Conservation (phyloP, 2,797 vertebrate genomes). For the Liparis tanakae region DNA sequence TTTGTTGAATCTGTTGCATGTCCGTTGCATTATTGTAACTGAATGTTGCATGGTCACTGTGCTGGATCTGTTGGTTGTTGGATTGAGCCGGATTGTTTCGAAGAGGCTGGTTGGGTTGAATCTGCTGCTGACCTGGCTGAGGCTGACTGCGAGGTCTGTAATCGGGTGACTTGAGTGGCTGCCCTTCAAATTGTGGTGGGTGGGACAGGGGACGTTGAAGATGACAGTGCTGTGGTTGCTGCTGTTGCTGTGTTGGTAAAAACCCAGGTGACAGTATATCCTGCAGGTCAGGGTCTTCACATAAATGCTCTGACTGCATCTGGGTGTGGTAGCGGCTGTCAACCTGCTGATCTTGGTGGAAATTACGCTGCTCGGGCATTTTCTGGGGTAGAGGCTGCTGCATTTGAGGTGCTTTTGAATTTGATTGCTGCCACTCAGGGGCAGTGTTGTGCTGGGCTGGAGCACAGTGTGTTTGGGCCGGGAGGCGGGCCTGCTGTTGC, state of each 20-base stretch:
- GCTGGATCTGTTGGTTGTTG: conserved; percentile 68
- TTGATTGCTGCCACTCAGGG: conserved; percentile 83
- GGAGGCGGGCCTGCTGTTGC: conserved; percentile 77
- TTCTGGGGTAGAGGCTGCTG: conserved; percentile 72
- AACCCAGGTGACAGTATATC: conserved; percentile 83
- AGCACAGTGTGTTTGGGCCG: conserved; percentile 74
- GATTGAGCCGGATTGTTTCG: conserved; percentile 71
- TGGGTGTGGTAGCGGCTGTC: conserved; percentile 74
- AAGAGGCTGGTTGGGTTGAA: conserved; percentile 62
- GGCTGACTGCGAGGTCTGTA: conserved; percentile 79
- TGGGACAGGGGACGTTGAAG: conserved; percentile 76
- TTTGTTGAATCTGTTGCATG: conserved; percentile 68
- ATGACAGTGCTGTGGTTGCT: conserved; percentile 81
- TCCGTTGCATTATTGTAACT: conserved; percentile 75
- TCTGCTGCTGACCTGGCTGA: conserved; percentile 72
- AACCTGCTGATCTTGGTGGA: conserved; percentile 76
- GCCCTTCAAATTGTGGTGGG: conserved; percentile 79
- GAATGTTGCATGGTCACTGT: conserved; percentile 72
- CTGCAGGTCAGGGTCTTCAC: conserved; percentile 81
- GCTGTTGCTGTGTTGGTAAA: conserved; percentile 81
- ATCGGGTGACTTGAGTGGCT: conserved; percentile 79
- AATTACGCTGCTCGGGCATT: conserved; percentile 73
- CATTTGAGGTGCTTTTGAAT: conserved; percentile 79
- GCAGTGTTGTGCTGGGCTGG: conserved; percentile 78
- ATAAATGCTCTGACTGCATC: conserved; percentile 86